These are phyloP conservation scores for Gastracanthus pulcherrimus DNA, from an alignment of 2,888 invertebrate genomes.

Conservation along the genomic window DNA sequence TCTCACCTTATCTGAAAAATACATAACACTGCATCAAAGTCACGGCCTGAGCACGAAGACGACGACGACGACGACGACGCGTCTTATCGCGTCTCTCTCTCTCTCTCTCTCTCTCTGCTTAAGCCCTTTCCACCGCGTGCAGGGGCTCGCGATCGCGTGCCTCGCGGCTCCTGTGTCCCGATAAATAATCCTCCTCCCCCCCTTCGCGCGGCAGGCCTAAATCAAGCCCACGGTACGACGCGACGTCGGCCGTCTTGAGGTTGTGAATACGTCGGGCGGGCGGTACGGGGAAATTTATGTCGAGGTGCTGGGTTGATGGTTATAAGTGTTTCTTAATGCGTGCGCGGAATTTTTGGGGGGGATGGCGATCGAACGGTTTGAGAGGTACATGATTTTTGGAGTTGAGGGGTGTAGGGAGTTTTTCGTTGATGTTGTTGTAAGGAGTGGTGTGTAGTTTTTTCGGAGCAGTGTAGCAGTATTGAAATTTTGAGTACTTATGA, in stretches of 20 bases:
- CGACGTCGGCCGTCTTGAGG: background rate
- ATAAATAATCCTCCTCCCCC: constrained; percentile 1
- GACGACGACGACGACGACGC: background rate
- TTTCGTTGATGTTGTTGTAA: too few species aligned
- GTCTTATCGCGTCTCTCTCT: constrained; percentile 26
- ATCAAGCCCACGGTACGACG: background rate
- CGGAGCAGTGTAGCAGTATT: too few species aligned
- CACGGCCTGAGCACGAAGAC: background rate
- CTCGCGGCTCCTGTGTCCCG: background rate
- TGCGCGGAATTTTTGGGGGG: too few species aligned
- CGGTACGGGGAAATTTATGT: background rate
- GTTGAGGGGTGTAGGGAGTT: too few species aligned
- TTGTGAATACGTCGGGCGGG: background rate
- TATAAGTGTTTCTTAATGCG: too few species aligned
- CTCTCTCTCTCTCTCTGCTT: too few species aligned
- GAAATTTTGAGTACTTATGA: too few species aligned
- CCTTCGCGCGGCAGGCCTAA: background rate
- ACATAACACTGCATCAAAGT: constrained; percentile 16
- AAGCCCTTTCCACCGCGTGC: background rate
- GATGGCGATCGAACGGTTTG: too few species aligned
- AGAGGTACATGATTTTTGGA: too few species aligned
- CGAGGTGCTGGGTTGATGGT: too few species aligned
- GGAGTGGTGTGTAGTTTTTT: too few species aligned
- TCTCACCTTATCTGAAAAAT: background rate
- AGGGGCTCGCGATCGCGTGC: constrained; percentile 6